phyloP scores from a whole-genome alignment of 1,140 invertebrate species.

The Trichonephila inaurata region DNA sequence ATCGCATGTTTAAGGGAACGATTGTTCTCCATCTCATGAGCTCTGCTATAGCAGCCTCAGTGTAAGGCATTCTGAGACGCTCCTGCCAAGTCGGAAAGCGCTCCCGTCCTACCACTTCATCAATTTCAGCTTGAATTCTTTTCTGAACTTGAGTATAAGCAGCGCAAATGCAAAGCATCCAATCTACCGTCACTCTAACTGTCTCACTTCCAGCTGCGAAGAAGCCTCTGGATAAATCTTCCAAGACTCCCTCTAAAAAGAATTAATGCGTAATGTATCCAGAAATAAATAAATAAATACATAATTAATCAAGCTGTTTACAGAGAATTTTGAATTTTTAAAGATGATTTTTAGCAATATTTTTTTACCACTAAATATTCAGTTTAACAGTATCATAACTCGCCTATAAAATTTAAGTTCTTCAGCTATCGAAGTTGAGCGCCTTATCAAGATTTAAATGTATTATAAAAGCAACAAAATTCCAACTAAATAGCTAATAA shows the following conservation, averaged over 20 bases:
- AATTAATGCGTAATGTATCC: too few relatives aligned
- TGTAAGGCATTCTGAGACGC: slow-evolving; percentile 77
- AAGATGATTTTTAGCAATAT: too few relatives aligned
- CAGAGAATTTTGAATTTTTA: too few relatives aligned
- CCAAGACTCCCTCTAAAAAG: slow-evolving; percentile 75
- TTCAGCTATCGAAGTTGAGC: too few relatives aligned
- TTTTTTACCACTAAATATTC: too few relatives aligned
- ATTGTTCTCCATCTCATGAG: slow-evolving; percentile 76
- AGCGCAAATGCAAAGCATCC: slow-evolving; percentile 77
- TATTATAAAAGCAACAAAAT: too few relatives aligned
- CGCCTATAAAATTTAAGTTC: too few relatives aligned
- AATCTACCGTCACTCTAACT: slow-evolving; percentile 77
- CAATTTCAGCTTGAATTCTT: slow-evolving; percentile 78
- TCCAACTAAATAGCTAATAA: too few relatives aligned
- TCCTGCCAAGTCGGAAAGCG: slow-evolving; percentile 77
- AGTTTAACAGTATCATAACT: too few relatives aligned
- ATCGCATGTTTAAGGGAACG: slow-evolving; percentile 77
- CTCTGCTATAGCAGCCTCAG: slow-evolving; percentile 77
- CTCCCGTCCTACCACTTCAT: slow-evolving; percentile 77
- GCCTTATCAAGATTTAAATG: too few relatives aligned
- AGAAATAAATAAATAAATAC: too few relatives aligned
- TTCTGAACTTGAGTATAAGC: slow-evolving; percentile 77
- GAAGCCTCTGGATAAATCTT: slow-evolving; percentile 73
- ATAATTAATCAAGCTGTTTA: too few relatives aligned
- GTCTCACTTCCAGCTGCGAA: slow-evolving; percentile 79